Conservation (phyloP, 2,113 vertebrate genomes). For the Eublepharis macularius region DNA sequence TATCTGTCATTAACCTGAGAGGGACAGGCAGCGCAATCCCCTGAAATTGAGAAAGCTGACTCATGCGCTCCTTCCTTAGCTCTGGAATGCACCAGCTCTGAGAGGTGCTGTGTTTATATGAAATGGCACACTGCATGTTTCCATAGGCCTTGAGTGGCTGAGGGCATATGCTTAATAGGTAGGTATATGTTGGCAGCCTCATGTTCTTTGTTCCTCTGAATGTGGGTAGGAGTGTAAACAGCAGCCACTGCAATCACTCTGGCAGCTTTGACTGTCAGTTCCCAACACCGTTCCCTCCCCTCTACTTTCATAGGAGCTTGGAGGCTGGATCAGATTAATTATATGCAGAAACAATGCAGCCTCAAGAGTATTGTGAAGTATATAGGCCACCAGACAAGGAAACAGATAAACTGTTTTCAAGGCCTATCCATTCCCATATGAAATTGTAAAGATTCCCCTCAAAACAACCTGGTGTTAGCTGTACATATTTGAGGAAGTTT, state of each 20-base stretch:
- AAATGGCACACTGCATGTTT: slow-evolving; percentile 47
- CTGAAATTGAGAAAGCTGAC: slow-evolving; percentile 18
- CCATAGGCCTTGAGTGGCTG: slow-evolving; percentile 46
- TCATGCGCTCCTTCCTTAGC: slow-evolving; percentile 34
- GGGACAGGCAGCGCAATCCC: slow-evolving; percentile 12
- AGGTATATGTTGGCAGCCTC: slow-evolving; percentile 72
- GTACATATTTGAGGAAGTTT: slow-evolving; percentile 37
- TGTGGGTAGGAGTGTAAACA: slow-evolving; percentile 69
- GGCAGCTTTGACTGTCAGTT: slow-evolving; percentile 69
- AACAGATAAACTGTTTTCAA: slow-evolving; percentile 46
- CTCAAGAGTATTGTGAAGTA: slow-evolving; percentile 58
- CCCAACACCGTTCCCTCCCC: not conserved
- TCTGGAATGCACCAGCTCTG: slow-evolving; percentile 51
- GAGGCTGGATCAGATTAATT: slow-evolving; percentile 56
- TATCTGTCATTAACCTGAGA: not conserved
- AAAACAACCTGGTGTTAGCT: slow-evolving; percentile 24
- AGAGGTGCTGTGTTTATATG: slow-evolving; percentile 43
- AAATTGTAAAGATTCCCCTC: slow-evolving; percentile 52
- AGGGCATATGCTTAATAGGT: slow-evolving; percentile 56
- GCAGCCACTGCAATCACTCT: slow-evolving; percentile 74
- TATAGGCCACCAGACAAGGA: slow-evolving; percentile 43
- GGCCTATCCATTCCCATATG: slow-evolving; percentile 41
- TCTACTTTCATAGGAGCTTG: slow-evolving; percentile 33
- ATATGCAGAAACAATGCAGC: slow-evolving; percentile 36
- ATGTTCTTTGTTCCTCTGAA: slow-evolving; percentile 77